A percentile compares a stretch with the other conserved stretches of the same genome.
phyloP scores from a whole-genome alignment of 2,888 invertebrate species.

The Mesopsocus fuscifrons region DNA sequence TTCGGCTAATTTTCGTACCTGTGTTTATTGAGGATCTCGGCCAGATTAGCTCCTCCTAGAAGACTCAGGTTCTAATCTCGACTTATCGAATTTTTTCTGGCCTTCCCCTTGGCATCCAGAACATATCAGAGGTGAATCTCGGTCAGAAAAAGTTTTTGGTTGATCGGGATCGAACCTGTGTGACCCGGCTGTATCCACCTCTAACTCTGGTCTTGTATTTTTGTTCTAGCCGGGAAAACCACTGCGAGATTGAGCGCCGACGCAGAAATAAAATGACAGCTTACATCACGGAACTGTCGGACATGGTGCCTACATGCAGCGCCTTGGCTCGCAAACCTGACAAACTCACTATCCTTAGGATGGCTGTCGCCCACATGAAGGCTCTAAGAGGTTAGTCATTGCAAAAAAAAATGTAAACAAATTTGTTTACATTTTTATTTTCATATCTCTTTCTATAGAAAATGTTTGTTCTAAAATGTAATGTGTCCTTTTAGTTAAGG shows the following conservation, averaged over 20 bases:
- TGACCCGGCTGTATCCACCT: not conserved
- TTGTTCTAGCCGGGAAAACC: constrained; percentile 60
- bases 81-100: too few species aligned
- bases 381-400: constrained; percentile 76
- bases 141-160: too few species aligned
- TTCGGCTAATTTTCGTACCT: too few species aligned
- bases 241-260: constrained; percentile 96
- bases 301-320: constrained; percentile 99
- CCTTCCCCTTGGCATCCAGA: too few species aligned
- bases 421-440: constrained; percentile 12
- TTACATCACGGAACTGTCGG: constrained; percentile 97
- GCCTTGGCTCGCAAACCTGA: constrained; percentile 96
- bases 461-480: constrained; percentile 8
- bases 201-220: not conserved
- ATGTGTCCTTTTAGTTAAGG: constrained; percentile 12
- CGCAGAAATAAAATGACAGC: constrained; percentile 99
- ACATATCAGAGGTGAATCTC: too few species aligned
- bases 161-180: not conserved
- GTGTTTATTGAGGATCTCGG: too few species aligned
- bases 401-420: constrained; percentile 7
- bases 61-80: too few species aligned
- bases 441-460: too few species aligned
- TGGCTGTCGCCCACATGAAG: constrained; percentile 99
- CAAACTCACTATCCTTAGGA: constrained; percentile 94
- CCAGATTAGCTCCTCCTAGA: too few species aligned